Percentiles rank a stretch among this genome's conserved stretches.
phyloP scores from a whole-genome alignment of 2,113 vertebrate species.

The Vidua chalybeata region DNA sequence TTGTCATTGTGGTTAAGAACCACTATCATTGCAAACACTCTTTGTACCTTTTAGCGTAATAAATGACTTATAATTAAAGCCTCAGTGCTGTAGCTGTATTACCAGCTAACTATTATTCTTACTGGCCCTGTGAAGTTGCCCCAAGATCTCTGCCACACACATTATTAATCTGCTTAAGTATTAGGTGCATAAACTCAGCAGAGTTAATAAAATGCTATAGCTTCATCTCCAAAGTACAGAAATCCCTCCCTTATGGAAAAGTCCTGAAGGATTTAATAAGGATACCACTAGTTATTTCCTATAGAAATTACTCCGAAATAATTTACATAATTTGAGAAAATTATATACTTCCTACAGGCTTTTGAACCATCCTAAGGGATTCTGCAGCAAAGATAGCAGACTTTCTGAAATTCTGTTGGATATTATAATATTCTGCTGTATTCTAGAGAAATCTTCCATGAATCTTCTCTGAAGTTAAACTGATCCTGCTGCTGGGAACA shows the following conservation, averaged over 20 bases:
- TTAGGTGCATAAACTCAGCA: constrained; percentile 49
- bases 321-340: constrained; percentile 68
- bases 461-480: constrained; percentile 10
- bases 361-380: constrained; percentile 49
- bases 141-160: constrained; percentile 39
- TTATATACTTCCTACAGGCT: constrained; percentile 31
- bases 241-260: constrained; percentile 63
- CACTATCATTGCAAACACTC: background rate
- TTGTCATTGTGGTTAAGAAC: background rate
- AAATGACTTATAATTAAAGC: constrained; percentile 43
- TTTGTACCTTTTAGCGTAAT: background rate
- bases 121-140: constrained; percentile 18
- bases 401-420: constrained; percentile 32
- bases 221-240: constrained; percentile 50
- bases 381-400: constrained; percentile 3
- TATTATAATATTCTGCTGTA: background rate
- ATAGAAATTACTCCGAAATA: constrained; percentile 65
- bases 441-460: constrained; percentile 33
- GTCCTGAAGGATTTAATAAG: constrained; percentile 68
- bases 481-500: background rate
- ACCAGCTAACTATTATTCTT: constrained; percentile 38
- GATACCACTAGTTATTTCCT: constrained; percentile 64
- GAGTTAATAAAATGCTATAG: constrained; percentile 56
- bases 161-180: constrained; percentile 57
- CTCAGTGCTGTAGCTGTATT: background rate